These are phyloP conservation scores for Keiferia lycopersicella DNA, from an alignment of 2,888 invertebrate genomes.

Conservation along the genomic window DNA sequence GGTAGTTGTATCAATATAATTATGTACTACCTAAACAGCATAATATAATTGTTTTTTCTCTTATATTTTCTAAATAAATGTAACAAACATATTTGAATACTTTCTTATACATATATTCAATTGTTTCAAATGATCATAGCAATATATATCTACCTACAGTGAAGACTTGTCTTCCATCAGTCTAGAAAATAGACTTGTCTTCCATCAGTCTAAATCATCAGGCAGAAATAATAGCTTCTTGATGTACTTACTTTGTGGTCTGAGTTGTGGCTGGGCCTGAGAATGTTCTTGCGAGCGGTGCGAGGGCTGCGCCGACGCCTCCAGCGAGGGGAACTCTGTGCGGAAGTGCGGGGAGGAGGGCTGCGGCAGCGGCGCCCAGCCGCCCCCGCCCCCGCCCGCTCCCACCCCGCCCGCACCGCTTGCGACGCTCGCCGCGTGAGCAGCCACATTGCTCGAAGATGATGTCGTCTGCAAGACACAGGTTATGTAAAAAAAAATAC, in stretches of 20 bases:
- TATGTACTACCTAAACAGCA: not conserved
- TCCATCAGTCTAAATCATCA: no score
- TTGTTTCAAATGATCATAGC: no score
- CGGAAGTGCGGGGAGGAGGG: conserved; percentile 94
- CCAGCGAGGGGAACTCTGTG: conserved; percentile 96
- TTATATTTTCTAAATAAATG: no score
- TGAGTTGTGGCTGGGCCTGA: conserved; percentile 66
- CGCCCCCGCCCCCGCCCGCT: conserved; percentile 68
- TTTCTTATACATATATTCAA: no score
- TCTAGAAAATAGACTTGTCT: no score
- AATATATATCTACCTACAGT: no score
- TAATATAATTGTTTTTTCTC: no score
- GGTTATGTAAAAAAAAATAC: not conserved
- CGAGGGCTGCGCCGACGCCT: conserved; percentile 85
- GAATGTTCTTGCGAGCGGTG: conserved; percentile 71
- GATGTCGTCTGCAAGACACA: not conserved
- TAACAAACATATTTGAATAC: no score
- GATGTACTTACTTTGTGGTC: conserved; percentile 71
- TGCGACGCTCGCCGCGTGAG: conserved; percentile 78
- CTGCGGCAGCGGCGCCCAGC: conserved; percentile 81
- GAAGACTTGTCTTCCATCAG: no score
- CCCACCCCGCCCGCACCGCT: conserved; percentile 83
- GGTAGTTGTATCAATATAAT: not conserved
- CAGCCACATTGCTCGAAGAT: not conserved
- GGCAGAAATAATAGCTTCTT: no score